phyloP scores from a whole-genome alignment of 2,888 invertebrate species.

The Druceiella hillmani region DNA sequence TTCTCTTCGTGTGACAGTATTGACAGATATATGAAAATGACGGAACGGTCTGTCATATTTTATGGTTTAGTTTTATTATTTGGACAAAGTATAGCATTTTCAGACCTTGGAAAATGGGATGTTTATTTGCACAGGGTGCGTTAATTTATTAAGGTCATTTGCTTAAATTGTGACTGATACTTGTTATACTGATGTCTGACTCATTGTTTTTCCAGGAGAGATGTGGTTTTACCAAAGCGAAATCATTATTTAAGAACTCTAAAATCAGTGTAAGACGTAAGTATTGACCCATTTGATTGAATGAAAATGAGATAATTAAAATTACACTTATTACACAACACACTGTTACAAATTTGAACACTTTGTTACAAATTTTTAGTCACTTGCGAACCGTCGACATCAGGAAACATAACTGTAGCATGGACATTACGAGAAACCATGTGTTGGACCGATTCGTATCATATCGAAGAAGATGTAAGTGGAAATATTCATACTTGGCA shows the following conservation, averaged over 20 bases:
- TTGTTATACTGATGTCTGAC: conserved; percentile 10
- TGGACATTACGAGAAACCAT: no score
- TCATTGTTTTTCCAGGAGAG: conserved; percentile 37
- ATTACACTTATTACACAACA: conserved; percentile 14
- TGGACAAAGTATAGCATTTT: conserved; percentile 41
- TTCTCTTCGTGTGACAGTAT: no score
- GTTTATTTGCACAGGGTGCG: conserved; percentile 53
- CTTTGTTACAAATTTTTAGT: conserved; percentile 1
- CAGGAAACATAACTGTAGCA: background rate
- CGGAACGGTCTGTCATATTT: no score
- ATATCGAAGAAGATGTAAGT: no score
- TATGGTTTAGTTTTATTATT: conserved; percentile 33
- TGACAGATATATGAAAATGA: no score
- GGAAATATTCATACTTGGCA: no score
- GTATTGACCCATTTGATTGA: conserved; percentile 28
- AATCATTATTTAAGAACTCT: conserved; percentile 65
- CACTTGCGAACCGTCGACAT: conserved; percentile 1
- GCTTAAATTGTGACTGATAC: conserved; percentile 9
- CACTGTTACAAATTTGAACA: no score
- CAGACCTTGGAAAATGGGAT: conserved; percentile 65
- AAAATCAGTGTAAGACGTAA: conserved; percentile 65
- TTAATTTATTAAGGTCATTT: conserved; percentile 5
- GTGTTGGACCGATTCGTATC: no score
- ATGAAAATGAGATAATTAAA: conserved; percentile 13
- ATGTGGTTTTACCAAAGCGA: conserved; percentile 47